Evolutionary conservation across 2,113 vertebrate species (phyloP), one percentile per base, ranked within the genome.

Genomic region (Stercorarius parasiticus): DNA sequence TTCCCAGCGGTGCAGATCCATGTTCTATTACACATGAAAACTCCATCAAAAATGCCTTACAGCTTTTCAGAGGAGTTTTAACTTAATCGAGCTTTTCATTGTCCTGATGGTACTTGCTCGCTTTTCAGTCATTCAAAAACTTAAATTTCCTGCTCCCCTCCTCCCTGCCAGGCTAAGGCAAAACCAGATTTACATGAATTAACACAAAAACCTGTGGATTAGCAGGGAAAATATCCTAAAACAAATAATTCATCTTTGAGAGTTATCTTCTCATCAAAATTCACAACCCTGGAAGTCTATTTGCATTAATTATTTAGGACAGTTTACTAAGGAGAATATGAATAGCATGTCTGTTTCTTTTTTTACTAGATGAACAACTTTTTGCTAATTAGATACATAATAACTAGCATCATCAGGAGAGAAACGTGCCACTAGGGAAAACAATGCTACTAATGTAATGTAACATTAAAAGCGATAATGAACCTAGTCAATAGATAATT

Each of bases 291-390:
- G 42, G 38, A 91, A 82, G 40, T 85, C 91, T 97, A 72, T 92
- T 89, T 94, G 83, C 83, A 95, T 97, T 94, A 95, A 97, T 97
- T 91, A 97, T 97, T 97, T 90, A 94, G 66, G 86, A 95, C 79
- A 95, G 70, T 95, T 96, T 95, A 97, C 91, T 87, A 97, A 85
- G 82, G 78, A 95, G 86, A 97, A 95, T 93, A 95, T 70, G 83
- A 97, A 96, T 91, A 91, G 81, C 73, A 61, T 62, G 66, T 42
- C 86, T 85, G 64, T 59, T 90, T 61, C 56, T 82, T 84, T 94
- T 95, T 96, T 97, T 90, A 95, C 70, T 65, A 95, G 86, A 96
- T 73, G 83, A 96, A 95, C 89, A 92, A 93, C 32, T 94, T 96
- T 83, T 90, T 96, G 55, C 73, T 97, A 96, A 96, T 96, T 95